Conservation (phyloP, 2,797 vertebrate genomes). For the Gymnothorax javanicus region DNA sequence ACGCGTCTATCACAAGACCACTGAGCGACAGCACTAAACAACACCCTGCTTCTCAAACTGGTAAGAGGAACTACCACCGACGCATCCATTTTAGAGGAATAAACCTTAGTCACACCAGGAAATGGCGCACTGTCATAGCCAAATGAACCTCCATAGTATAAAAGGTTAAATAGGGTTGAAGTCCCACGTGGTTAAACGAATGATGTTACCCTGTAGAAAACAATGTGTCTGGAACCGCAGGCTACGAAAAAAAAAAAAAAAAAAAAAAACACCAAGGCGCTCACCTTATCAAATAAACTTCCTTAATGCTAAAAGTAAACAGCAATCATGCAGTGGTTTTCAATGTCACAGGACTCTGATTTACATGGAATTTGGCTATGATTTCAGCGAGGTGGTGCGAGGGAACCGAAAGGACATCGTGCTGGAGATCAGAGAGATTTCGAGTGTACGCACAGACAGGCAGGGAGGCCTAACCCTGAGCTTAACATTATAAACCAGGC, state of each 20-base stretch:
- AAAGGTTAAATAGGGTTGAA: neutral
- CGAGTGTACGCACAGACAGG: conserved; percentile 33
- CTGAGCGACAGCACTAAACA: neutral
- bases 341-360: neutral
- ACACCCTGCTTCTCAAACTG: neutral
- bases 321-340: neutral
- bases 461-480: conserved; percentile 22
- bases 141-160: neutral
- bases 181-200: too few relatives aligned
- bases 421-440: conserved; percentile 26
- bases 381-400: neutral
- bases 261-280: too few relatives aligned
- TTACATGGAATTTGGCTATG: neutral
- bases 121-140: neutral
- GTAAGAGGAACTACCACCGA: neutral
- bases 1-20: neutral
- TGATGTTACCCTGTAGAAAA: too few relatives aligned
- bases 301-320: neutral
- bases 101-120: neutral
- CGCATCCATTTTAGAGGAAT: neutral
- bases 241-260: too few relatives aligned
- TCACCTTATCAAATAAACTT: neutral
- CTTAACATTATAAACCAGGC: neutral
- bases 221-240: too few relatives aligned
- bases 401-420: neutral